Evolutionary conservation across 2,888 invertebrate genomes (phyloP), one percentile per base, ranked within the genome.

Genomic region (Eilema sororculum): DNA sequence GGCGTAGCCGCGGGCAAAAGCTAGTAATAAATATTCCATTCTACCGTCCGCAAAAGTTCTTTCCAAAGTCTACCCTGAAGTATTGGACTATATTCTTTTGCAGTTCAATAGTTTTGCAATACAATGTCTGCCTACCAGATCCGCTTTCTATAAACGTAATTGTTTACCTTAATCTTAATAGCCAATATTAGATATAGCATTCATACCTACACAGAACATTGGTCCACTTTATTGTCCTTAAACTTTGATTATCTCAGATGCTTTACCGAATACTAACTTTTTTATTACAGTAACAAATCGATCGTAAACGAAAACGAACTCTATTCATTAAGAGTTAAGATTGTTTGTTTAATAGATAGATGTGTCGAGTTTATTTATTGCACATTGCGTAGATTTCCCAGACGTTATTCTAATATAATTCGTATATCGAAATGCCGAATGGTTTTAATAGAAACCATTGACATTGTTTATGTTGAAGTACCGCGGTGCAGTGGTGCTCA

Each of bases 381-480:
- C 90, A 87, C 90, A 90, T 91, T 91, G 91, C 91, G 89, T 89
- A 89, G 91, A 89, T 88, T 92, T 92, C 91, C 88, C 91, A 94
- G 92, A 91, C 90, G 86, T 88, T 93, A 90, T 92, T 93, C 89
- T 92, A 91, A 91, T 91, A 76, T 76, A 70, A 78, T 76, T 92
- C 92, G 91, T 92, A 90, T 91, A 91, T 91, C 89, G 89, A 92
- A 92, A 92, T 93, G 89, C 90, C 90, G 93, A 91, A 91, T 88
- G 89, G 86, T 90, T 93, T 91, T 93, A 94, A 92, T 93, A 93
- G 93, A 94, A 94, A 92, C 89, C 93, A 90, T 89, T 91, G 91
- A 94, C 91, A 94, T 94, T 94, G 94, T 94, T 95, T 94, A 93
- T 94, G 91, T 89, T 88, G 69, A 78, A 89, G 91, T 93, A 91